Evolutionary conservation across 2,113 vertebrate species (phyloP), one percentile per base, ranked within the genome.

Genomic region (Callipepla californica): DNA sequence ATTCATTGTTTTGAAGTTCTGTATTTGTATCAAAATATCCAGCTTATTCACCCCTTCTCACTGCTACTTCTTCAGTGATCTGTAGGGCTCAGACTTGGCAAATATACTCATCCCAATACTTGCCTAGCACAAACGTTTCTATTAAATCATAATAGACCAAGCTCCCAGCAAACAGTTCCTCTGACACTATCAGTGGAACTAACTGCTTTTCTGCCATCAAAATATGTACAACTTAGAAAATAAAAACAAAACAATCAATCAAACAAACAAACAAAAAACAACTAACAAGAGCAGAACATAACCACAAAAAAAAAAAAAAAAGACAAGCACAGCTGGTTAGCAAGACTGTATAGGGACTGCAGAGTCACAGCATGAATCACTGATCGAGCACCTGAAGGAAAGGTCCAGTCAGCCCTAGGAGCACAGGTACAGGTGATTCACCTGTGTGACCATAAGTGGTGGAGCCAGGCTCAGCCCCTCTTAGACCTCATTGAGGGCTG

Each of bases 101-200:
- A 53, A 36, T 28, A 38, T 78, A 62, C 26, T 59, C 23, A 34
- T 9, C 36, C 26, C 0, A 0, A 18, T 3, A 11, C 6, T 42
- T 38, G 13, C 19, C 36, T 38, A 6, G 45, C 55, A 77, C 34
- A 82, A 81, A 75, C 19, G 67, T 21, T 53, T 74, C 45, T 68
- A 38, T 18, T 28, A 70, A 48, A 66, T 40, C 42, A 38, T 62
- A 65, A 45, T 61, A 40, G 25, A 80, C 3, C 9, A 9, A 73
- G 17, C 6, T 51, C 44, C 44, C 6, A 5, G 44, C 82, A 53
- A 47, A 78, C 22, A 63, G 40, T 10, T 85, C 55, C 26, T 88
- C 19, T 47, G n/a, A 61, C 25, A 38, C 40, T 74, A 26, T 25
- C 30, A 70, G 11, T 28, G 45, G 34, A 75, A 78, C 3, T 30